Evolutionary conservation across 2,797 vertebrate genomes (phyloP).

Genomic region (Octomys mimax): DNA sequence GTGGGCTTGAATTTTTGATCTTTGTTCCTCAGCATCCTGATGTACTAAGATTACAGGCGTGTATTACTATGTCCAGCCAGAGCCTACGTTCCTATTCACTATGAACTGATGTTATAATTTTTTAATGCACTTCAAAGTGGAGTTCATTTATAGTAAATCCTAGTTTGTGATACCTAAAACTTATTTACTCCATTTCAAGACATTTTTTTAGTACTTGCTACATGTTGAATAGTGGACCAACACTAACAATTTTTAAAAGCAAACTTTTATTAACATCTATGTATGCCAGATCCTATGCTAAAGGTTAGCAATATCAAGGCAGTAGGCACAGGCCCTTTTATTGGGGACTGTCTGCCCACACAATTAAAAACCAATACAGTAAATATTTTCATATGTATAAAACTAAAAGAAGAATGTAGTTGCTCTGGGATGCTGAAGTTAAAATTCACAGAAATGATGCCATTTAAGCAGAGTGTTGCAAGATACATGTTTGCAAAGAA

Average conservation of each 20-base stretch:
- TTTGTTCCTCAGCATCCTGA: neutral
- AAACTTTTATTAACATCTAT: neutral
- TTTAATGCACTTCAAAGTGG: neutral
- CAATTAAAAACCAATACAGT: neutral
- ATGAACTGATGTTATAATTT: neutral
- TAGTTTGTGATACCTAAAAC: neutral
- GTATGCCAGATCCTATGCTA: neutral
- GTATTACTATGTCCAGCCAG: neutral
- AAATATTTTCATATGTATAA: neutral
- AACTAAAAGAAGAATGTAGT: neutral
- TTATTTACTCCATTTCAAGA: conserved; percentile 9
- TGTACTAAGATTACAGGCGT: neutral
- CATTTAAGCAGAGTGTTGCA: neutral
- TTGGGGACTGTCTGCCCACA: neutral
- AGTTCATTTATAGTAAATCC: neutral
- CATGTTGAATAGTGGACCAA: neutral
- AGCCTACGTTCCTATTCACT: neutral
- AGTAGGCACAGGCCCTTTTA: neutral
- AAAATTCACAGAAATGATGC: neutral
- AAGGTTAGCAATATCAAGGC: neutral
- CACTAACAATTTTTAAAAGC: neutral
- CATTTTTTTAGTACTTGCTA: neutral
- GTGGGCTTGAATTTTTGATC: neutral
- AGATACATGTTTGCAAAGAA: conserved; percentile 33
- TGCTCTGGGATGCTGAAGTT: neutral